phyloP scores from a whole-genome alignment of 1,140 invertebrate genomes.

The Aleiodes sp. region DNA sequence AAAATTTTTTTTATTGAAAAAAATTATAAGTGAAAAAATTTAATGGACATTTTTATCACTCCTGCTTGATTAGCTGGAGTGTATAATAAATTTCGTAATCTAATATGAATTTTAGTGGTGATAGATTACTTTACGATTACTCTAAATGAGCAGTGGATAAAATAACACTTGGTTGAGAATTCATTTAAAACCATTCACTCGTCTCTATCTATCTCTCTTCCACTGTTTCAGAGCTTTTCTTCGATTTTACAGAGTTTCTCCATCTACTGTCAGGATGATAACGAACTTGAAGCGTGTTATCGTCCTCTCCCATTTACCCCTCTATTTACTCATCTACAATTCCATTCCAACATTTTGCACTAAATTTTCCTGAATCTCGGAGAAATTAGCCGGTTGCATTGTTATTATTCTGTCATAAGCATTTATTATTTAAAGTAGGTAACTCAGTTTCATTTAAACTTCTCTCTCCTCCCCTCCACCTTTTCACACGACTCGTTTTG shows the following conservation, averaged over 20 bases:
- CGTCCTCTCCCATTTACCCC: neutral
- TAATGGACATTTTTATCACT: no score
- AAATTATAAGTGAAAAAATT: no score
- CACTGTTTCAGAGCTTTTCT: neutral
- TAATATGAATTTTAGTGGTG: no score
- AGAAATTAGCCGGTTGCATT: constrained; percentile 35
- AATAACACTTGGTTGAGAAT: neutral
- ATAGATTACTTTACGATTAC: neutral
- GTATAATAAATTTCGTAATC: no score
- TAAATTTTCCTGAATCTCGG: neutral
- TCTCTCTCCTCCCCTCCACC: neutral
- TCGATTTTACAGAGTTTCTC: neutral
- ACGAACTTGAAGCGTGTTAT: constrained; percentile 41
- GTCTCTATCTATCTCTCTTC: no score
- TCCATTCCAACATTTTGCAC: neutral
- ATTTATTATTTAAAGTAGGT: constrained; percentile 4
- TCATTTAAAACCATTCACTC: neutral
- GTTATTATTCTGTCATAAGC: constrained; percentile 23
- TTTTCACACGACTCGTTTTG: neutral
- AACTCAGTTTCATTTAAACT: neutral
- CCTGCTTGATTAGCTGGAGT: no score
- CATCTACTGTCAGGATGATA: constrained; percentile 35
- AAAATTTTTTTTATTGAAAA: no score
- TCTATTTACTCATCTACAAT: neutral
- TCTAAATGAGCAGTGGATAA: neutral